Conservation (phyloP, 2,797 vertebrate species). For the Acanthiza pusilla region DNA sequence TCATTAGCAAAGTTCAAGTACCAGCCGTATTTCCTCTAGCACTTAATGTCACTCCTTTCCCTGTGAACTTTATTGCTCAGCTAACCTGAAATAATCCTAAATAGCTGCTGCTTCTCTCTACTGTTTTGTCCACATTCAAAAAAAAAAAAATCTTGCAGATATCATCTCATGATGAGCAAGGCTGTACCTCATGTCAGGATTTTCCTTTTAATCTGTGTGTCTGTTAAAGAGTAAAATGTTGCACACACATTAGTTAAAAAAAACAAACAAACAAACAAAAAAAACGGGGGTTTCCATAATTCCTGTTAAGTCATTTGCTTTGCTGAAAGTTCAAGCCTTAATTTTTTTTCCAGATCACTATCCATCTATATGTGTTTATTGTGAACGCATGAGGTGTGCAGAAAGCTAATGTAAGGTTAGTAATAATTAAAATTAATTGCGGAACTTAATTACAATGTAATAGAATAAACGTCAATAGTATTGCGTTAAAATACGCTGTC, state of each 20-base stretch:
- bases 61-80: neutral
- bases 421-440: constrained; percentile 14
- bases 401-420: neutral
- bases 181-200: neutral
- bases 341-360: neutral
- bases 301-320: neutral
- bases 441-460: neutral
- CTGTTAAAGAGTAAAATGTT: neutral
- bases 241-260: neutral
- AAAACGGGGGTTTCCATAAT: neutral
- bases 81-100: neutral
- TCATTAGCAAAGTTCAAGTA: neutral
- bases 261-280: neutral
- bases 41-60: neutral
- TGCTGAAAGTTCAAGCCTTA: neutral
- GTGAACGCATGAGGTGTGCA: neutral
- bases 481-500: neutral
- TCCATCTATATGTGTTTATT: neutral
- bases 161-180: neutral
- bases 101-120: neutral
- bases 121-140: neutral
- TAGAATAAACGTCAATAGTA: neutral
- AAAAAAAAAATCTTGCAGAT: neutral
- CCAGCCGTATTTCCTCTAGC: neutral
- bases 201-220: neutral